Base-by-base conservation (phyloP, 2,888 invertebrate species). In the Eurois occulta region DNA sequence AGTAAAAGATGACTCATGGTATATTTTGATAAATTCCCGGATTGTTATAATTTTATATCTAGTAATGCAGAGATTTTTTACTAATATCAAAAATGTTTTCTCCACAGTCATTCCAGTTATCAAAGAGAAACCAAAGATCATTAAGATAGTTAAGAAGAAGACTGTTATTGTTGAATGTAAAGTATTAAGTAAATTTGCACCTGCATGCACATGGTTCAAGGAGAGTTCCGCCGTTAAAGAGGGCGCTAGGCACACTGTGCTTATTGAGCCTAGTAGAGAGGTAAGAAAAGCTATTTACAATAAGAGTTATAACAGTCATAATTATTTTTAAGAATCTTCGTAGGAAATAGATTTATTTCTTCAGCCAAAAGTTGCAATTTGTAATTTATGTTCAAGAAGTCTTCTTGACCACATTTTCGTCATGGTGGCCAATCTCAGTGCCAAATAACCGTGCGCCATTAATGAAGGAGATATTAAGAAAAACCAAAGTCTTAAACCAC, bases 151-250 rank as follows among this genome's bases (percentile, higher is more conserved):
- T 89, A 99, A 99, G 95, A 99, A 98, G 97, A 98, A 98, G 94
- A 98, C 99, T 88, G 98, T 99, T 88, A 98, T 99, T 88, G 98
- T 99, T 93, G 99, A 99, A 95, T 99, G 99, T 94, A 98, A 98
- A 93, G 99, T 99, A 82, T 98, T 99, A 93, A 99, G 99, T 89
- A 98, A 99, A 96, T 99, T 99, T 92, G 98, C 98, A 90, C 99
- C 99, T 16, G 98, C 98, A 86, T 98, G 99, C 93, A 98, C 98
- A 62, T 99, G 99, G 99, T 99, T 98, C 95, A 99, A 99, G 92
- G 99, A 99, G 96, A 95, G 97, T 32, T 97, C 97, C 87, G 98
- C 98, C 35, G 98, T 99, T 65, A 97, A 95, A 89, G 98, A 99
- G 92, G 98, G 98, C 94, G 97, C 97, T 55, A 97, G 98, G 87